A percentile compares a stretch with the other conserved stretches of the same genome.
Evolutionary conservation across 2,113 vertebrate species (phyloP).

Genomic region (Nothoprocta pentlandii): DNA sequence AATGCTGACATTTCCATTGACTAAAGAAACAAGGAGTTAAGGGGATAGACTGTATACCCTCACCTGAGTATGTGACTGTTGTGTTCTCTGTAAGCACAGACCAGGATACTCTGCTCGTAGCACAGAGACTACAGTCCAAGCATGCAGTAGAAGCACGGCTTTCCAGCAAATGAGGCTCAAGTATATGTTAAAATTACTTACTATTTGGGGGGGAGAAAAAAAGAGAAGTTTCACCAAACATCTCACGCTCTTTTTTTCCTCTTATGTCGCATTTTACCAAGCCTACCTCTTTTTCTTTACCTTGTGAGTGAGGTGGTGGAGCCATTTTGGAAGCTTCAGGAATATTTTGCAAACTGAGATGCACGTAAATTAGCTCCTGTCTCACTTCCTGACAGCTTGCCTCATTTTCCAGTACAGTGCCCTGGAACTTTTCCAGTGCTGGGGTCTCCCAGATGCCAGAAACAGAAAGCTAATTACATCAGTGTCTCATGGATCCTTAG

Average conservation of each 20-base stretch:
- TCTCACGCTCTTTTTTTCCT: background rate
- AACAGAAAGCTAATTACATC: background rate
- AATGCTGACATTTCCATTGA: conserved; percentile 6
- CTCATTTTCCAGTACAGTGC: background rate
- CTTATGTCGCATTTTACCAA: background rate
- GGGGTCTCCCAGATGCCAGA: background rate
- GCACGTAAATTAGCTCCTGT: background rate
- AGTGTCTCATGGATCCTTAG: background rate
- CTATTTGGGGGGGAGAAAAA: background rate
- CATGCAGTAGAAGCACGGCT: background rate
- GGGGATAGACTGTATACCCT: background rate
- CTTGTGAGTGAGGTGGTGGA: background rate
- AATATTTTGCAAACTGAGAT: background rate
- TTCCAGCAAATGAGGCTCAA: background rate
- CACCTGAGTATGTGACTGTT: background rate
- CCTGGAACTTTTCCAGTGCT: background rate
- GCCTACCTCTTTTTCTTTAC: background rate
- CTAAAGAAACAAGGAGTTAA: background rate
- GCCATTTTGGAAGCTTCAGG: background rate
- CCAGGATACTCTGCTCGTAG: background rate
- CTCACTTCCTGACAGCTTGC: background rate
- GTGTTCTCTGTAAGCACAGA: background rate
- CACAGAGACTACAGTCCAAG: background rate
- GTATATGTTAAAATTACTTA: background rate
- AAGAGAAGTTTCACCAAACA: background rate